phyloP scores from a whole-genome alignment of 2,888 invertebrate genomes.

The Cheiracanthium punctorium region DNA sequence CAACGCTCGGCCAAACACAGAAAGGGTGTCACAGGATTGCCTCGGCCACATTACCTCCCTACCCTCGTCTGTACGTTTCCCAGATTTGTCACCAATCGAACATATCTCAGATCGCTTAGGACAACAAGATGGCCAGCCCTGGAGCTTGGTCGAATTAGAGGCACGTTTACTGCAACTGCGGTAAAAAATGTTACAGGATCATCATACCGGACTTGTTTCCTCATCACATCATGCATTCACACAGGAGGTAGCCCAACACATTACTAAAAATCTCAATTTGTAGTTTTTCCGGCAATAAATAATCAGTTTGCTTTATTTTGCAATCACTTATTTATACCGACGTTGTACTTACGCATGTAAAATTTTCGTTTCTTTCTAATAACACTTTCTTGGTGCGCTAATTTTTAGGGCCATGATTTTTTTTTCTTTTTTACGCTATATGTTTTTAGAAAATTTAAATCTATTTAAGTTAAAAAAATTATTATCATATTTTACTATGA shows the following conservation, averaged over 20 bases:
- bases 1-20: neutral
- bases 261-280: neutral
- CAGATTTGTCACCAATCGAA: neutral
- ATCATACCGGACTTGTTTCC: neutral
- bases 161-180: neutral
- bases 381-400: no score
- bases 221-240: neutral
- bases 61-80: neutral
- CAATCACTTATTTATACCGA: no score
- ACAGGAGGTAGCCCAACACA: neutral
- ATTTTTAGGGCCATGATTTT: no score
- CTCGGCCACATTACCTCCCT: neutral
- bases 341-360: no score
- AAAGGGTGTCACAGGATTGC: neutral
- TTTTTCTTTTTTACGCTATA: no score
- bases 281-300: slow-evolving; percentile 6
- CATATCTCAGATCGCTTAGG: neutral
- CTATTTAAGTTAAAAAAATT: no score
- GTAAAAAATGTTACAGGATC: neutral
- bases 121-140: neutral
- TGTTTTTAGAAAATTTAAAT: no score
- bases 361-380: no score
- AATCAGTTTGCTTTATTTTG: neutral
- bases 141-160: neutral
- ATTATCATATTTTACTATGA: no score